Percentiles rank a stretch among this genome's conserved stretches.
Conservation (phyloP, 2,888 invertebrate genomes). For the Eretmocerus hayati region DNA sequence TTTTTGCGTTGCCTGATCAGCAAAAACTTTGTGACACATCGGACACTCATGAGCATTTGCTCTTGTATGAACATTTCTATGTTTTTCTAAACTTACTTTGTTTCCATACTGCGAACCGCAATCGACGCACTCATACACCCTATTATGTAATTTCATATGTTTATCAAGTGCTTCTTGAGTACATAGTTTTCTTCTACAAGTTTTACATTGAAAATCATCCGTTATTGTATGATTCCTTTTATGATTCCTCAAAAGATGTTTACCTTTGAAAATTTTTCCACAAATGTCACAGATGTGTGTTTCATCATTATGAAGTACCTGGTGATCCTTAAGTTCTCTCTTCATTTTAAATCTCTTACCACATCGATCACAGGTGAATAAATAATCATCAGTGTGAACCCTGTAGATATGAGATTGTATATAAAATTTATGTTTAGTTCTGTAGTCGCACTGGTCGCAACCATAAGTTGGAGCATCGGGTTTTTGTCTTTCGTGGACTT, state of each 20-base stretch:
- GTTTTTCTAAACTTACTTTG: constrained; percentile 12
- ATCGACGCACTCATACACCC: constrained; percentile 32
- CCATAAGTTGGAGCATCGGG: neutral
- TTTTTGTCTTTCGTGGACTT: neutral
- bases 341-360: constrained; percentile 33
- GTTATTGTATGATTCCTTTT: constrained; percentile 28
- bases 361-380: constrained; percentile 33
- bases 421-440: constrained; percentile 33
- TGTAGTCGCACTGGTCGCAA: constrained; percentile 39
- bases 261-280: constrained; percentile 33
- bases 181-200: constrained; percentile 33
- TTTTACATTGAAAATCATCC: constrained; percentile 31
- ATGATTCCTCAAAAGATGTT: constrained; percentile 33
- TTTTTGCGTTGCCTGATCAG: constrained; percentile 32
- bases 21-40: constrained; percentile 31
- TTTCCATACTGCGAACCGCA: constrained; percentile 17
- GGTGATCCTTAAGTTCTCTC: constrained; percentile 34
- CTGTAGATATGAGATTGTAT: constrained; percentile 33
- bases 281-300: constrained; percentile 37
- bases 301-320: constrained; percentile 28
- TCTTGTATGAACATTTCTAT: constrained; percentile 25
- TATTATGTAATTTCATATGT: constrained; percentile 33
- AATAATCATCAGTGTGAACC: constrained; percentile 28
- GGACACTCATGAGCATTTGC: constrained; percentile 13
- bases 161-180: constrained; percentile 31